Base-by-base conservation (phyloP, 1,140 invertebrate species). In the Sarcophaga bullata region DNA sequence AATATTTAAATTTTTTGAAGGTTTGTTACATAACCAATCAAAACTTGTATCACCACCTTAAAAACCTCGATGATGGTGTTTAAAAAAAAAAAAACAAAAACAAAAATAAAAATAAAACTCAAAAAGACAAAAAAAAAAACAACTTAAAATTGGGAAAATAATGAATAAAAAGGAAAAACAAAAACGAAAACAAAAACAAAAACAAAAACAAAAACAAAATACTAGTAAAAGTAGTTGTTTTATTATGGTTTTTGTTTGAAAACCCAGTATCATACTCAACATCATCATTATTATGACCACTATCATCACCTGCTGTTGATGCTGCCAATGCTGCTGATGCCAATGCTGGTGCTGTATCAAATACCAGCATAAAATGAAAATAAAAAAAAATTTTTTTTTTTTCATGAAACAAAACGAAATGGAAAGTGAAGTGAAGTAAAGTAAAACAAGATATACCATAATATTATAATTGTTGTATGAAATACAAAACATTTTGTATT, bases 1-100 rank as follows among this genome's bases (percentile, higher is more conserved):
- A n/a, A 58, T n/a, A 58, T 58, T 58, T 68, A 17, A 68, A 68
- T 68, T 17, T 68, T 68, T 19, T 68, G 62, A 68, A 68, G 62
- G 62, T 68, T 68, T 25, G 62, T 68, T 68, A 19, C 62, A 68
- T 68, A 68, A 68, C n/a, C 62, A 25, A n/a, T 58, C 62, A 68
- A 25, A 68, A 68, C 62, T 25, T 68, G n/a, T 68, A 58, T n/a
- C 54, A 58, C 54, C n/a, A n/a, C 54, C 54, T 37, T 37, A 58
- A 58, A 58, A 13, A 1, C 54, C n/a, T 11, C 54, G 6, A 10
- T 37, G 25, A 37, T 37, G 25, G 4, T 37, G 25, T 37, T 37
- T 37, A 37, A 37, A 37, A 37, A 37, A 37, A 1, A 37, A 37
- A 37, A 37, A 2, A 37, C 25, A 37, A 1, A 37, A n/a, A n/a